Conservation (phyloP, 2,888 invertebrate species). For the Meloe dianella region DNA sequence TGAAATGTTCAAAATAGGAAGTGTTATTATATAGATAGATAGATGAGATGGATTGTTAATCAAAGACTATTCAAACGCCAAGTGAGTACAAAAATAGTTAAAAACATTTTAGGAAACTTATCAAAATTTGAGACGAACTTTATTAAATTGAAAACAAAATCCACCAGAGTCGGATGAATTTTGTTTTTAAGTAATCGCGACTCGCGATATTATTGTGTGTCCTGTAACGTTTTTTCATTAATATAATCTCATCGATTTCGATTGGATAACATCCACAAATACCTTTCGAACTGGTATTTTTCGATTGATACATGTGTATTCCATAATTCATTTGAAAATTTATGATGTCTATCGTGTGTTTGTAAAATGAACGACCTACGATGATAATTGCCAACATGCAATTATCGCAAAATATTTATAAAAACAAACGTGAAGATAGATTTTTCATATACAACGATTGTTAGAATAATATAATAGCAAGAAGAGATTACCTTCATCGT, state of each 20-base stretch:
- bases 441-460: slow-evolving; percentile 10
- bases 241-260: slow-evolving; percentile 21
- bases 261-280: slow-evolving; percentile 33
- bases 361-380: slow-evolving; percentile 35
- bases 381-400: neutral
- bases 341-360: slow-evolving; percentile 50
- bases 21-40: too few species aligned
- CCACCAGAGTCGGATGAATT: too few species aligned
- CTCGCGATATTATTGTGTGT: neutral
- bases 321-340: slow-evolving; percentile 54
- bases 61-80: too few species aligned
- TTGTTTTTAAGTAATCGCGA: too few species aligned
- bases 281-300: slow-evolving; percentile 47
- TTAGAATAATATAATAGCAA: slow-evolving; percentile 12
- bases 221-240: slow-evolving; percentile 24
- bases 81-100: neutral
- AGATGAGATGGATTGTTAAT: too few species aligned
- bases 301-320: slow-evolving; percentile 50
- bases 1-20: slow-evolving; percentile 24
- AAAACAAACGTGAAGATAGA: too few species aligned
- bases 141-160: too few species aligned
- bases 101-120: too few species aligned
- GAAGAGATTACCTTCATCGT: slow-evolving; percentile 57
- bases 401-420: too few species aligned
- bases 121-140: too few species aligned